Percentiles rank a stretch among this genome's conserved stretches.
These are phyloP conservation scores for Brachionichthys hirsutus DNA, from an alignment of 2,113 vertebrate genomes.

Conservation along the genomic window DNA sequence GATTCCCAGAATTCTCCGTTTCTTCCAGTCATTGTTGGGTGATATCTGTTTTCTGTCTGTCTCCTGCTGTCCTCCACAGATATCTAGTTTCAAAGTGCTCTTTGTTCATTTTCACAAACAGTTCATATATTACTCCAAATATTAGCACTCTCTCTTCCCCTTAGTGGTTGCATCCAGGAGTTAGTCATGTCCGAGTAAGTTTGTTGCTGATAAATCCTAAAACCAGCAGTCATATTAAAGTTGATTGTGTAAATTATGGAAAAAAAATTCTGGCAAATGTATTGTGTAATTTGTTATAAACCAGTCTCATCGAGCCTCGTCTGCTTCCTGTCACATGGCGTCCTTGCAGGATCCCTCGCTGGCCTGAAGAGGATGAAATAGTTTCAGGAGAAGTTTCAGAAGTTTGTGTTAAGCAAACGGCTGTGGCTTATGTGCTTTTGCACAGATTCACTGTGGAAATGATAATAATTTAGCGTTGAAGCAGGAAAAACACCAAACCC, in stretches of 20 bases:
- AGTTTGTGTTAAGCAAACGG: too few species aligned
- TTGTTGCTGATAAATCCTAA: not conserved
- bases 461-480: too few species aligned
- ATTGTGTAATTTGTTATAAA: too few species aligned
- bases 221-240: not conserved
- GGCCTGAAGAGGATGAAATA: too few species aligned
- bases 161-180: slow-evolving; percentile 1
- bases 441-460: too few species aligned
- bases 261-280: too few species aligned
- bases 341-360: too few species aligned
- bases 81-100: slow-evolving; percentile 29
- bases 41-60: slow-evolving; percentile 27
- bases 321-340: too few species aligned
- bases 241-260: not conserved
- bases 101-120: slow-evolving; percentile 15
- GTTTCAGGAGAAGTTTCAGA: too few species aligned
- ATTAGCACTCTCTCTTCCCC: slow-evolving; percentile 3
- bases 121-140: slow-evolving; percentile 25
- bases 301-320: too few species aligned
- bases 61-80: slow-evolving; percentile 38
- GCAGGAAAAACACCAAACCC: too few species aligned
- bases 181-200: not conserved
- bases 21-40: slow-evolving; percentile 23
- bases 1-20: slow-evolving; percentile 9
- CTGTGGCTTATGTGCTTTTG: too few species aligned